phyloP scores from a whole-genome alignment of 1,140 invertebrate genomes.

The Cherax quadricarinatus region DNA sequence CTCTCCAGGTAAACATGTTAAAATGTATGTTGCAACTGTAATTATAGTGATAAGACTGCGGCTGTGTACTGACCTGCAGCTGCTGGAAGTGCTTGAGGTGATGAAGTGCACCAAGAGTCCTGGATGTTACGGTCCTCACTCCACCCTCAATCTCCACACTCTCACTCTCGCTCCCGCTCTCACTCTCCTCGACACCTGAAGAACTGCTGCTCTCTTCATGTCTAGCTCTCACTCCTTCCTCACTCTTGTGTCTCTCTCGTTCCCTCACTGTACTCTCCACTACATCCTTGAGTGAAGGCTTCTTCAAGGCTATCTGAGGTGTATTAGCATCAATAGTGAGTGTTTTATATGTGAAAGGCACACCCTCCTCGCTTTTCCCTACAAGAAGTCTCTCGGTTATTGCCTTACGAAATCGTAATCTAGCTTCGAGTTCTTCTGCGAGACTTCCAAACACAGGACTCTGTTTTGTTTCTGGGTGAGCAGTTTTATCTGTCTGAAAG shows the following conservation, averaged over 20 bases:
- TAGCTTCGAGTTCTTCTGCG: constrained; percentile 51
- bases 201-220: constrained; percentile 49
- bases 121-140: background rate
- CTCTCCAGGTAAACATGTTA: too few relatives aligned
- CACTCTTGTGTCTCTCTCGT: background rate
- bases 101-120: constrained; percentile 19
- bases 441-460: background rate
- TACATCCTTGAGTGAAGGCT: background rate
- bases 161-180: background rate
- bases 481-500: background rate
- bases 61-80: constrained; percentile 22
- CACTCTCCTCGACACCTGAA: constrained; percentile 53
- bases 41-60: too few relatives aligned
- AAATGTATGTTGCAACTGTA: too few relatives aligned
- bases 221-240: constrained; percentile 18
- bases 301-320: background rate
- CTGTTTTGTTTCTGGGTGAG: background rate
- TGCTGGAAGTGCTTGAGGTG: constrained; percentile 53
- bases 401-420: constrained; percentile 36
- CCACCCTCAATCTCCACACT: background rate
- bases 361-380: background rate
- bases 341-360: background rate
- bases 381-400: background rate
- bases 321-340: background rate
- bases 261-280: background rate